phyloP scores from a whole-genome alignment of 92 coral and sea anemone genomes.

The Zoanthus solanderi region DNA sequence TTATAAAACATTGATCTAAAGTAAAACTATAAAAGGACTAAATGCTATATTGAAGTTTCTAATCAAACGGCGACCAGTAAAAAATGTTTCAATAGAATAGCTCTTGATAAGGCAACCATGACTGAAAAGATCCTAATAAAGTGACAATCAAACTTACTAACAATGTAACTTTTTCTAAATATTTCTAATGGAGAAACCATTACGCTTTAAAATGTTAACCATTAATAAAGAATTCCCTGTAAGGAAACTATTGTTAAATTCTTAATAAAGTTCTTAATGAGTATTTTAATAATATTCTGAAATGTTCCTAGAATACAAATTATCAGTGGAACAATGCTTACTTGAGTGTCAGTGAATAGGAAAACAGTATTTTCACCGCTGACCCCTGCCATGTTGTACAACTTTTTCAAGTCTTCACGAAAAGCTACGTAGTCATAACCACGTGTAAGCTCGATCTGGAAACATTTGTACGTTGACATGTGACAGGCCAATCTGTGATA shows the following conservation, averaged over 20 bases:
- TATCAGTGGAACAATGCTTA: constrained; percentile 1
- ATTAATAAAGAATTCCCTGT: no score
- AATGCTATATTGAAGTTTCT: no score
- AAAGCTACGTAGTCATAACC: constrained; percentile 94
- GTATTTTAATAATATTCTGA: no score
- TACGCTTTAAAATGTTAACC: no score
- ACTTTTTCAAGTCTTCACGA: constrained; percentile 94
- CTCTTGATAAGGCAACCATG: not conserved
- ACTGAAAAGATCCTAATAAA: not conserved
- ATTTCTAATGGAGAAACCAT: no score
- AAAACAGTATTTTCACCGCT: constrained; percentile 94
- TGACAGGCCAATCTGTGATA: constrained; percentile 88
- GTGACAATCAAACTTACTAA: not conserved
- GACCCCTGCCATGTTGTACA: constrained; percentile 93
- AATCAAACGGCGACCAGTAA: not conserved
- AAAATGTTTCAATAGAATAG: not conserved
- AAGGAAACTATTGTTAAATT: not conserved
- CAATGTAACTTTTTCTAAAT: not conserved
- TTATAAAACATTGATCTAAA: no score
- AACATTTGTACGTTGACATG: constrained; percentile 95
- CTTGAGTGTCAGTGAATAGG: constrained; percentile 98
- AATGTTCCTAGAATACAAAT: no score
- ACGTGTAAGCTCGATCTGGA: constrained; percentile 98
- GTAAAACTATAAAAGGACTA: no score
- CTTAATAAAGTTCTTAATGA: not conserved